A percentile compares a stretch with the other conserved stretches of the same genome.
phyloP scores from a whole-genome alignment of 2,797 vertebrate species.

The Coracias cyanogaster region DNA sequence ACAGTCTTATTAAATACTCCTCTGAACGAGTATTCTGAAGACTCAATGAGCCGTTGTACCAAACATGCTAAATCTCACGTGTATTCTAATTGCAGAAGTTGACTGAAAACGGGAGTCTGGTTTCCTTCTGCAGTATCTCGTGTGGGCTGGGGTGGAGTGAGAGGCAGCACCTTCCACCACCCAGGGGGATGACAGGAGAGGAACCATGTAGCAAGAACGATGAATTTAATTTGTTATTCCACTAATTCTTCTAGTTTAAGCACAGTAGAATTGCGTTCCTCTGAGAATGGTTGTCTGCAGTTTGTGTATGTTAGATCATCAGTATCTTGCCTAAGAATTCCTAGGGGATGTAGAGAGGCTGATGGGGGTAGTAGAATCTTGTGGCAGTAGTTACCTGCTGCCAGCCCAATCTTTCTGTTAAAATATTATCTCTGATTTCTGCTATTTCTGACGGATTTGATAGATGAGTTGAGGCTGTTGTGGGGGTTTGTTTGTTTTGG shows the following conservation, averaged over 20 bases:
- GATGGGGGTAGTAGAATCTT: background rate
- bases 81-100: conserved; percentile 50
- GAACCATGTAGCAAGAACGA: background rate
- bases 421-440: background rate
- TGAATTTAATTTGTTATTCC: conserved; percentile 1
- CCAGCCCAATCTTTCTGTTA: background rate
- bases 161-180: background rate
- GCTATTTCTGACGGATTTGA: background rate
- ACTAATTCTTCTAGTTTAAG: conserved; percentile 28
- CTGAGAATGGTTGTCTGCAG: background rate
- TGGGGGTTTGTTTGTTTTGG: background rate
- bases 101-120: conserved; percentile 39
- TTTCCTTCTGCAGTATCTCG: background rate
- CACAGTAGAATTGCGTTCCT: conserved; percentile 31
- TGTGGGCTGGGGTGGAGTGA: background rate
- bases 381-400: background rate
- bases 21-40: conserved; percentile 71
- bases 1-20: conserved; percentile 32
- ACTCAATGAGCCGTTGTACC: conserved; percentile 76
- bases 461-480: background rate
- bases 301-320: background rate
- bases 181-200: background rate
- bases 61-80: conserved; percentile 19
- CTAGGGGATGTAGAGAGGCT: background rate
- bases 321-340: background rate